Conservation (phyloP, 2,113 vertebrate genomes). For the Burhinus bistriatus region DNA sequence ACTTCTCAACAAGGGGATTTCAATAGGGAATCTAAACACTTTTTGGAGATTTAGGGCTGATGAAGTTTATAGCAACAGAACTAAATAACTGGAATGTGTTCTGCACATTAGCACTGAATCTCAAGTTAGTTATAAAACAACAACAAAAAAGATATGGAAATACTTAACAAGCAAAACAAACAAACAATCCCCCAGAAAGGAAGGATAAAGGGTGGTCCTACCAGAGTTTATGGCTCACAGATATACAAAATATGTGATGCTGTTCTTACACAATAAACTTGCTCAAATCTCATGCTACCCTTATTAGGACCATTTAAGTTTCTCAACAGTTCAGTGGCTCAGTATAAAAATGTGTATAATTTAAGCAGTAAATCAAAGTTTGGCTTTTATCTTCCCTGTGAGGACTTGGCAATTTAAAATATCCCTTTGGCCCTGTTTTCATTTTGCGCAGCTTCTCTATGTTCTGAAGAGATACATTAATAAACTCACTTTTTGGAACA, state of each 20-base stretch:
- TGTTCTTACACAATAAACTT: neutral
- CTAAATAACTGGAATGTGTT: neutral
- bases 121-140: neutral
- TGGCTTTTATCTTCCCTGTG: neutral
- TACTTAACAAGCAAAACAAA: neutral
- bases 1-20: neutral
- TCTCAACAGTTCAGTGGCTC: neutral
- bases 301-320: neutral
- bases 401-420: neutral
- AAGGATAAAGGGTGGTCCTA: neutral
- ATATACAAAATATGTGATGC: neutral
- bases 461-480: neutral
- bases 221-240: neutral
- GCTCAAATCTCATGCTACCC: neutral
- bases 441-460: neutral
- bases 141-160: neutral
- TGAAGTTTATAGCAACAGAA: neutral
- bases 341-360: neutral
- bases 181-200: neutral
- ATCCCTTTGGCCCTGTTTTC: neutral
- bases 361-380: slow-evolving; percentile 4
- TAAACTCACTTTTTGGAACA: neutral
- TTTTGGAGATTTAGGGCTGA: neutral
- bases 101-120: neutral
- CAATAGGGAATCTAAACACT: neutral